Base-by-base conservation (phyloP, 2,113 vertebrate species). In the Tragelaphus scriptus region DNA sequence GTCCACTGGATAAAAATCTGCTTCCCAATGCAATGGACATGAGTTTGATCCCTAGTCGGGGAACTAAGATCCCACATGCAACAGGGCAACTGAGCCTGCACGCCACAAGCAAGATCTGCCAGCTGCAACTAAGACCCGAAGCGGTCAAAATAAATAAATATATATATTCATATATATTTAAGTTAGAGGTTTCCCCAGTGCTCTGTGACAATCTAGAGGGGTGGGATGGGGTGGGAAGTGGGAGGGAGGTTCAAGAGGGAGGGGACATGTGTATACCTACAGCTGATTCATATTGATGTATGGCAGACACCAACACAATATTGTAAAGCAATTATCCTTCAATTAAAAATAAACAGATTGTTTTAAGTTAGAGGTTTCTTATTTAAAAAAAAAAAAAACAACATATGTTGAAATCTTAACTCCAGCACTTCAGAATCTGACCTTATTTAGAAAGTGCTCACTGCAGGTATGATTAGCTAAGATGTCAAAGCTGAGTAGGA, bases 381-480 rank as follows among this genome's bases (percentile, higher is more conserved):
- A 44, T 77, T 75, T 23, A 11, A 8, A 23, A 44, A 71, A 75
- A 13, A 68, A 17, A 21, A 40, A 10, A 68, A 8, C 3, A 65
- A 88, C n/a, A 44, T 55, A 40, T 23, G 6, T 26, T 82, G 55
- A 93, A 44, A 61, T 88, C 36, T 92, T 94, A 94, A 92, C 19
- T 56, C 12, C 3, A 81, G 25, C 23, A 59, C n/a, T n/a, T 80
- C 14, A 90, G 71, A 88, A 59, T 77, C 26, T 93, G 93, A 82
- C 30, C 53, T 88, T 75, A 75, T 58, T 88, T 87, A 94, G 63
- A 94, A 95, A 80, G 30, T 75, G 86, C 30, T 85, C 58, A 75
- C 32, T 85, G 86, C 36, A 79, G 65, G 53, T n/a, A 28, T 56
- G 88, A 86, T 80, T 86, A 40, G 77, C 86, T 94, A 82, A 89